Percentiles rank a stretch among this genome's conserved stretches.
phyloP scores from a whole-genome alignment of 1,140 invertebrate genomes.

The Colletes latitarsis region DNA sequence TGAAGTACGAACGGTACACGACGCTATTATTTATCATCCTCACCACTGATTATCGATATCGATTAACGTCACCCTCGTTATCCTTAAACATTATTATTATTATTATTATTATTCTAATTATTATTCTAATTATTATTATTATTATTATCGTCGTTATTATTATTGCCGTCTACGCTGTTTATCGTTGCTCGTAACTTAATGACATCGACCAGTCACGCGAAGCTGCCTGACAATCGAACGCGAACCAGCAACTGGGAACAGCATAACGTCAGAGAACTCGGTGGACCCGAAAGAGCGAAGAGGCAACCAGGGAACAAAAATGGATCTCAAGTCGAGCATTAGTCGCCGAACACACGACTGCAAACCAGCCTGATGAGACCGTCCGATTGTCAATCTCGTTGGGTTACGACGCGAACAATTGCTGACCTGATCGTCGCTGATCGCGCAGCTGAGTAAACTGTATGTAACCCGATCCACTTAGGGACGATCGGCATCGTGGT shows the following conservation, averaged over 20 bases:
- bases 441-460: slow-evolving; percentile 28
- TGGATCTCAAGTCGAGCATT: slow-evolving; percentile 67
- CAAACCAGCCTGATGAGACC: slow-evolving; percentile 7
- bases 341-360: background rate
- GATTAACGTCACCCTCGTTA: slow-evolving; percentile 30
- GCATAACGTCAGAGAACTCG: background rate
- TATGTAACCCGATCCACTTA: slow-evolving; percentile 20
- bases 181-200: slow-evolving; percentile 65
- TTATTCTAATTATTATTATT: slow-evolving; percentile 16
- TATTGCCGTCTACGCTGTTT: slow-evolving; percentile 29
- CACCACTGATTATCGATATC: slow-evolving; percentile 19
- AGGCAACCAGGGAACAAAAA: slow-evolving; percentile 21
- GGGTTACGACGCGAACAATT: slow-evolving; percentile 26
- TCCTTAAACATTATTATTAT: slow-evolving; percentile 20
- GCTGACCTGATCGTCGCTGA: slow-evolving; percentile 47
- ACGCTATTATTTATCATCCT: slow-evolving; percentile 20
- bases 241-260: background rate
- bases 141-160: background rate
- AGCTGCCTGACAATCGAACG: slow-evolving; percentile 44
- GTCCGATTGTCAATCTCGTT: slow-evolving; percentile 40
- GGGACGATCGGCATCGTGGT: slow-evolving; percentile 14
- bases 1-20: slow-evolving; percentile 35
- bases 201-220: slow-evolving; percentile 39
- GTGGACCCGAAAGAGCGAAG: background rate
- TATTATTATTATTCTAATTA: slow-evolving; percentile 18